phyloP scores from a whole-genome alignment of 2,797 vertebrate species.

The Mormyrus hasselquistii region DNA sequence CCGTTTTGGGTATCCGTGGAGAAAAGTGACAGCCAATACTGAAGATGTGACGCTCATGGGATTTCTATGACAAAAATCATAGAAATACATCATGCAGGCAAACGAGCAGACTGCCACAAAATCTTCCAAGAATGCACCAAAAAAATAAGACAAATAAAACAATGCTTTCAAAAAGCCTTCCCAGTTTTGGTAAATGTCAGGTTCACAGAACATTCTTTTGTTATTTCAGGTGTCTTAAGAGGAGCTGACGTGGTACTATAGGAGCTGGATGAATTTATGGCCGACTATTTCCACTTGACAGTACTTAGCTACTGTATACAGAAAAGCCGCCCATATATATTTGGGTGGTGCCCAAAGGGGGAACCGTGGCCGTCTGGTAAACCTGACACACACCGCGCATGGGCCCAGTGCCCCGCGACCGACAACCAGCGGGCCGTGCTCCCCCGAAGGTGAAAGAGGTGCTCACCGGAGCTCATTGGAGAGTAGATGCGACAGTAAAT shows the following conservation, averaged over 20 bases:
- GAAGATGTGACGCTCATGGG: conserved; percentile 65
- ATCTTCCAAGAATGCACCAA: not conserved
- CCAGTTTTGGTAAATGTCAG: not conserved
- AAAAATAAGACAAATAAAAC: not conserved
- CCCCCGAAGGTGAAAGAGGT: conserved; percentile 93
- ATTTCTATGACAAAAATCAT: conserved; percentile 44
- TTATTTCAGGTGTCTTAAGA: not conserved
- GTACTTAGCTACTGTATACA: not conserved
- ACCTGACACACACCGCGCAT: not conserved
- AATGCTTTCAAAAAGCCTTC: not conserved
- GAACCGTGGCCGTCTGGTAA: not conserved
- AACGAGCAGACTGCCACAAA: not conserved
- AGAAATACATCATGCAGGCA: not conserved
- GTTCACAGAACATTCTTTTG: not conserved
- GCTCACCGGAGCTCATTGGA: conserved; percentile 90
- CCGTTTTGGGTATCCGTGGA: conserved; percentile 69
- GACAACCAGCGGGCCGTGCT: conserved; percentile 31
- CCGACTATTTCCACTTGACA: not conserved
- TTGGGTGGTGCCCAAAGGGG: not conserved
- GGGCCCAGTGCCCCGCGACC: not conserved
- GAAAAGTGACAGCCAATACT: conserved; percentile 70
- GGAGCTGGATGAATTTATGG: not conserved
- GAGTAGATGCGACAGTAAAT: conserved; percentile 95
- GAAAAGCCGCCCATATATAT: not conserved
- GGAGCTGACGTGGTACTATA: not conserved